Evolutionary conservation across 2,888 invertebrate species (phyloP).

Genomic region (Blastobasis adustella): DNA sequence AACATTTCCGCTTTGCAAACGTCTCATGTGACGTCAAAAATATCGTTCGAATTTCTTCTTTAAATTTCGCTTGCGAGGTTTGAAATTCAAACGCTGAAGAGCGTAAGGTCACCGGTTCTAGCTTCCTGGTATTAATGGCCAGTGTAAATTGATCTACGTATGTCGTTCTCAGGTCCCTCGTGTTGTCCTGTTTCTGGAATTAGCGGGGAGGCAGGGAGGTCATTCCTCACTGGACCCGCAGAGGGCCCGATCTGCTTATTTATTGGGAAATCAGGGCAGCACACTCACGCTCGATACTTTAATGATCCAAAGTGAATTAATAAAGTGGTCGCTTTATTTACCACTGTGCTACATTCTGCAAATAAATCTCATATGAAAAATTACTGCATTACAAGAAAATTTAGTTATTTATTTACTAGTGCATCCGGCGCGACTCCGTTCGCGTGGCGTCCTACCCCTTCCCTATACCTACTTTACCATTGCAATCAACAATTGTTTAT

Average conservation of each 20-base stretch:
- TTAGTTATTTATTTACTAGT: no score
- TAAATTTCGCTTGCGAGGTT: constrained; percentile 4
- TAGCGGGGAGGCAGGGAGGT: no score
- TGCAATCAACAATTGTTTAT: no score
- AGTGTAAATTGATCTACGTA: no score
- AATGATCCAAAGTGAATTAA: constrained; percentile 7
- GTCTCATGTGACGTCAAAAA: constrained; percentile 25
- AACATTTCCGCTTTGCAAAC: constrained; percentile 48
- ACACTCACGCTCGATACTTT: constrained; percentile 34
- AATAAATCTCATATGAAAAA: no score
- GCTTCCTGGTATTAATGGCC: constrained; percentile 49
- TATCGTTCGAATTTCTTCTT: constrained; percentile 17
- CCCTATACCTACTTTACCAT: no score
- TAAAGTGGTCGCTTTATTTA: background rate
- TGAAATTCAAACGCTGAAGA: constrained; percentile 12
- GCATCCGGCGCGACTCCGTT: no score
- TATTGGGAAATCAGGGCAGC: constrained; percentile 58
- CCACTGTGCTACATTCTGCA: no score
- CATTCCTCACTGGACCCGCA: no score
- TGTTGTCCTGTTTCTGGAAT: constrained; percentile 43
- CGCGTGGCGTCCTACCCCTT: no score
- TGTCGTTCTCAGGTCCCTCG: constrained; percentile 44
- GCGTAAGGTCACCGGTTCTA: constrained; percentile 44
- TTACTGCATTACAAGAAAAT: no score
- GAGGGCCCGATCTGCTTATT: constrained; percentile 43